A percentile compares a stretch with the other conserved stretches of the same genome.
Conservation (phyloP, 2,113 vertebrate species). For the Meriones unguiculatus region DNA sequence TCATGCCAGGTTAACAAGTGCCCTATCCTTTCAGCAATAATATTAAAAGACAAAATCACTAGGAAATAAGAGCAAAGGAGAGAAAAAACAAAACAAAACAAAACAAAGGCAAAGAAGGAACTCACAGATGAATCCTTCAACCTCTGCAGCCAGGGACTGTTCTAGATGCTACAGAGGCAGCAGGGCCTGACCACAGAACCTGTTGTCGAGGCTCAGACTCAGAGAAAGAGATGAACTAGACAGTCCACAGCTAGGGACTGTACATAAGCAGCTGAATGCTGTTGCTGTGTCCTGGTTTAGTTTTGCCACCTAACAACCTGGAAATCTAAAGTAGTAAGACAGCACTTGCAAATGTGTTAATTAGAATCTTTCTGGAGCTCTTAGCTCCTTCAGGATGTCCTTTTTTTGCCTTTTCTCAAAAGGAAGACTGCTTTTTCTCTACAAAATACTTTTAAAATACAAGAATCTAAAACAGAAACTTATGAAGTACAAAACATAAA, state of each 20-base stretch:
- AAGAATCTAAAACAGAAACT: constrained; percentile 22
- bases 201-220: neutral
- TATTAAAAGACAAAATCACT: neutral
- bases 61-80: neutral
- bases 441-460: neutral
- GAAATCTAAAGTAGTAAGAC: neutral
- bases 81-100: neutral
- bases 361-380: neutral
- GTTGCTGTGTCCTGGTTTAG: neutral
- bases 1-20: neutral
- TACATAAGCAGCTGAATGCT: neutral
- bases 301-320: constrained; percentile 24
- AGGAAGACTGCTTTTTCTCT: constrained; percentile 20
- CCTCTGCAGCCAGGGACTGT: neutral
- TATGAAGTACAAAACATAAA: constrained; percentile 18
- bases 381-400: neutral
- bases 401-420: neutral
- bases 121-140: neutral
- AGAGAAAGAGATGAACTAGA: constrained; percentile 15
- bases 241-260: neutral
- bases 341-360: neutral
- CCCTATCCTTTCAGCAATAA: neutral
- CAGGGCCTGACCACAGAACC: neutral
- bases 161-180: neutral
- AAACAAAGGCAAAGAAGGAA: neutral